A percentile compares a stretch with the other conserved stretches of the same genome.
These are phyloP conservation scores for Entomobrya multifasciata DNA, from an alignment of 2,888 invertebrate species.

Conservation along the genomic window DNA sequence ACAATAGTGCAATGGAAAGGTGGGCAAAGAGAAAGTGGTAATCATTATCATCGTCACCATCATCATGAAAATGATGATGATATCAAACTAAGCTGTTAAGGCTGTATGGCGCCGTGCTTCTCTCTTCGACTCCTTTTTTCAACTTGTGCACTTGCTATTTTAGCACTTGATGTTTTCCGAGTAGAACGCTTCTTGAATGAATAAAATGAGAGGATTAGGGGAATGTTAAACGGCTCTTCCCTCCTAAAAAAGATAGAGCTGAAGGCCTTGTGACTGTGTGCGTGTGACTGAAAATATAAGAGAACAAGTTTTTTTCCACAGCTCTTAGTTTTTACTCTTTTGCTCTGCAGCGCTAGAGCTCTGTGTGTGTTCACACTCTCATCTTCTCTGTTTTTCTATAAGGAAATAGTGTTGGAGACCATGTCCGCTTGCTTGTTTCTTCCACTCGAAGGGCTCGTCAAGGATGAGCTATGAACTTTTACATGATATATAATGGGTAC, in stretches of 20 bases:
- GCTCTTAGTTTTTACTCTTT: neutral
- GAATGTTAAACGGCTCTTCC: conserved; percentile 66
- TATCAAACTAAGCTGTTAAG: neutral
- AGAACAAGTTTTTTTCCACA: conserved; percentile 31
- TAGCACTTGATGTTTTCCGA: conserved; percentile 40
- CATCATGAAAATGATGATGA: conserved; percentile 9
- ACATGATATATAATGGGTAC: neutral
- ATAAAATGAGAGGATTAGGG: conserved; percentile 70
- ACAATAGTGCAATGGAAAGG: neutral
- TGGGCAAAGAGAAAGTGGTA: neutral
- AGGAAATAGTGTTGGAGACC: conserved; percentile 26
- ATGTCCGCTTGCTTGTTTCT: conserved; percentile 49
- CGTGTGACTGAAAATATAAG: no score
- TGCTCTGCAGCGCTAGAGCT: no score
- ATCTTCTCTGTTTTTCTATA: neutral
- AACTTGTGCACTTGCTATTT: conserved; percentile 23
- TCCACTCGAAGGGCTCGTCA: conserved; percentile 62
- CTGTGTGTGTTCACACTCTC: neutral
- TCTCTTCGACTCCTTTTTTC: neutral
- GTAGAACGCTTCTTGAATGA: conserved; percentile 68
- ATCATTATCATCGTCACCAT: conserved; percentile 40
- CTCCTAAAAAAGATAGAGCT: neutral
- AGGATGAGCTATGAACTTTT: conserved; percentile 67
- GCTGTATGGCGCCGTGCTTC: neutral
- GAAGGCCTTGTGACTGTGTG: no score